Conservation (phyloP, 2,797 vertebrate species). For the Fistularia tabacaria region DNA sequence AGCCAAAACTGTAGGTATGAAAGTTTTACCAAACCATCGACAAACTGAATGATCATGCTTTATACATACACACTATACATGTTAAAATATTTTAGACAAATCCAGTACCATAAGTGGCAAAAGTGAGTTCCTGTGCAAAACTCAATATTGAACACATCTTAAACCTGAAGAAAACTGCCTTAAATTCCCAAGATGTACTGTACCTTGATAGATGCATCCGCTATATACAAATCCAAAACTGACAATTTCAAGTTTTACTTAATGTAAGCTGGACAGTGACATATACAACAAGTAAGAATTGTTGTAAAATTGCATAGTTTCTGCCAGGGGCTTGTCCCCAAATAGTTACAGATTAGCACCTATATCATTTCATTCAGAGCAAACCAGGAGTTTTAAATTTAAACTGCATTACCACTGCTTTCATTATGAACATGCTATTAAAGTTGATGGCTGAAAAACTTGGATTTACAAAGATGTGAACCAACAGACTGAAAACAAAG, state of each 20-base stretch:
- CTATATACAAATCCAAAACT: constrained; percentile 1
- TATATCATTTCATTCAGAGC: constrained; percentile 7
- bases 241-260: background rate
- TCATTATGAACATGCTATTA: no score
- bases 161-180: no score
- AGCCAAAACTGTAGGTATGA: no score
- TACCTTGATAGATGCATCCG: constrained; percentile 1
- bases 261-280: constrained; percentile 1
- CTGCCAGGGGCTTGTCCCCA: constrained; percentile 7
- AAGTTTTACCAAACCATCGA: no score
- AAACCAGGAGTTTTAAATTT: no score
- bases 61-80: constrained; percentile 23
- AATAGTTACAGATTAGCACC: constrained; percentile 5
- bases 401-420: no score
- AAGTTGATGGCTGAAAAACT: no score
- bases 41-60: constrained; percentile 3
- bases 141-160: no score
- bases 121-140: background rate
- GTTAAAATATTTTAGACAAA: constrained; percentile 17
- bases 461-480: no score
- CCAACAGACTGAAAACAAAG: no score
- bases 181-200: background rate
- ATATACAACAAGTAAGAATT: background rate
- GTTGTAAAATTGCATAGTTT: constrained; percentile 42
- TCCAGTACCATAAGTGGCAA: constrained; percentile 2